Percentiles rank a stretch among this genome's conserved stretches.
Conservation (phyloP, 1,140 invertebrate species). For the Cydia amplana region DNA sequence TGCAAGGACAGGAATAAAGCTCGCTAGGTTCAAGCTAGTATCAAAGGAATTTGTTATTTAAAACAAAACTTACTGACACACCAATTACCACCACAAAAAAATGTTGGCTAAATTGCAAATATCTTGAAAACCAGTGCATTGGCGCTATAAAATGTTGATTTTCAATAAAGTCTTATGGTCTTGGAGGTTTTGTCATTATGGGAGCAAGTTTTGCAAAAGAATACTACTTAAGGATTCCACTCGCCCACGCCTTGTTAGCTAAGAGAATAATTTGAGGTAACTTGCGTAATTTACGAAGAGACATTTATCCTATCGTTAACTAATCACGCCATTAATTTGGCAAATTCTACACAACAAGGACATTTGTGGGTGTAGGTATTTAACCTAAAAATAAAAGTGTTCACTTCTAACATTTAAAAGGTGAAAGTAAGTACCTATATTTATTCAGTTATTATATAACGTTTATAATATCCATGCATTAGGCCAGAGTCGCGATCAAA, state of each 20-base stretch:
- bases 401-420: background rate
- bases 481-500: too few species aligned
- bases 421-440: too few species aligned
- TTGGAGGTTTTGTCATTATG: background rate
- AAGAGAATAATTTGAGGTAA: background rate
- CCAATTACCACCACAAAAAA: too few species aligned
- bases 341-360: background rate
- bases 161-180: too few species aligned
- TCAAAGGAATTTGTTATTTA: too few species aligned
- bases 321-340: slow-evolving; percentile 10
- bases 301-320: background rate
- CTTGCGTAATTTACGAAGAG: background rate
- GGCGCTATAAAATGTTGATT: background rate
- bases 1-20: too few species aligned
- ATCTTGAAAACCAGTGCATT: too few species aligned
- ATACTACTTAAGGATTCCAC: background rate
- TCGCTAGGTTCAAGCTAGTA: too few species aligned
- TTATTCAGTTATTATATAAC: background rate
- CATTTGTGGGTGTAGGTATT: background rate
- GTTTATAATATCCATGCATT: too few species aligned
- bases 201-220: background rate
- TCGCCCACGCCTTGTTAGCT: slow-evolving; percentile 4
- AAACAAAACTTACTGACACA: too few species aligned
- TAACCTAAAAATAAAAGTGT: background rate
- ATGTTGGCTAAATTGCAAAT: too few species aligned